Evolutionary conservation across 2,888 invertebrate genomes (phyloP).

Genomic region (Pelosia muscerda): DNA sequence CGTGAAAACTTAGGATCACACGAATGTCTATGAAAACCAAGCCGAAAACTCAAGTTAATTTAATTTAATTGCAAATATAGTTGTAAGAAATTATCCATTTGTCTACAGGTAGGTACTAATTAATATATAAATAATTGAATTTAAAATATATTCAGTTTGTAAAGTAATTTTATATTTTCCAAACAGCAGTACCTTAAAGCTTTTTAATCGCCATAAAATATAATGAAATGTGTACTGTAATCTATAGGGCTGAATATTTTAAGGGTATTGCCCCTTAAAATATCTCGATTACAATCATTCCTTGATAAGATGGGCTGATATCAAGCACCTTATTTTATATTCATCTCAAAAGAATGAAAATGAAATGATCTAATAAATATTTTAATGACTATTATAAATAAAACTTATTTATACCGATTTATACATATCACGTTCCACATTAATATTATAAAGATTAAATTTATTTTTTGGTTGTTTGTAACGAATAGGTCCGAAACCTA

Average conservation of each 20-base stretch:
- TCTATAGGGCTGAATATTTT: neutral
- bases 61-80: too few relatives aligned
- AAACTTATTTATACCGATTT: too few relatives aligned
- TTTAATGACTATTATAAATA: neutral
- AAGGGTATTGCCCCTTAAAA: too few relatives aligned
- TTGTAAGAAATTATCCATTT: too few relatives aligned
- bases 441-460: too few relatives aligned
- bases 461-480: too few relatives aligned
- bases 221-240: conserved; percentile 1
- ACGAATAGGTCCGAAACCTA: too few relatives aligned
- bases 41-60: too few relatives aligned
- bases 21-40: too few relatives aligned
- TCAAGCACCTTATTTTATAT: neutral
- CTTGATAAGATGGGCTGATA: neutral
- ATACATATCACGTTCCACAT: too few relatives aligned
- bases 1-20: too few relatives aligned
- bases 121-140: neutral
- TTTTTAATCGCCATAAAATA: conserved; percentile 5
- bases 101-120: too few relatives aligned
- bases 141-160: neutral
- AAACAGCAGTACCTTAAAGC: neutral
- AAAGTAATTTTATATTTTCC: neutral
- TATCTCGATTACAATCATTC: neutral
- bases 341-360: neutral
- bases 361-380: neutral